phyloP scores from a whole-genome alignment of 2,113 vertebrate genomes.

The Plectropomus leopardus region DNA sequence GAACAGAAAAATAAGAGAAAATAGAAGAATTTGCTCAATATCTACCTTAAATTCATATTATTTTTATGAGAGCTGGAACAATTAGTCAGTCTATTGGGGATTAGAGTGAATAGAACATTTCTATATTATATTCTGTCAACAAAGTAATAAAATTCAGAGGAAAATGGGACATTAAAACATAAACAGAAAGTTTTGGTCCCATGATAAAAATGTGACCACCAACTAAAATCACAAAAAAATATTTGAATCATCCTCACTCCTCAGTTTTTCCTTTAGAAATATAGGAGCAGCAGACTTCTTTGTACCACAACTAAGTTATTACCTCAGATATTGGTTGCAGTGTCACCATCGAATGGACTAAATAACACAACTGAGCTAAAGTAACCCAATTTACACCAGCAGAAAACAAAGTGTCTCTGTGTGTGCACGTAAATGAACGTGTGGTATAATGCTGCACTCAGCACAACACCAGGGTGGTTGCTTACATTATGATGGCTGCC shows the following conservation, averaged over 20 bases:
- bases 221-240: neutral
- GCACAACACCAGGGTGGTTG: constrained; percentile 29
- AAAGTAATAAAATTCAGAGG: neutral
- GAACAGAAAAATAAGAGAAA: too few relatives aligned
- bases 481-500: constrained; percentile 47
- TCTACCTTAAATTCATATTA: neutral
- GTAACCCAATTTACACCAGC: constrained; percentile 39
- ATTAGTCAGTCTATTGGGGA: neutral
- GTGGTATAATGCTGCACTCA: constrained; percentile 17
- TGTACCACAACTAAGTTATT: too few relatives aligned
- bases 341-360: constrained; percentile 23
- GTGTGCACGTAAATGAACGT: neutral
- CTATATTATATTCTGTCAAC: neutral
- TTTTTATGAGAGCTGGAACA: neutral
- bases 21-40: too few relatives aligned
- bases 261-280: neutral
- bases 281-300: neutral
- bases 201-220: neutral
- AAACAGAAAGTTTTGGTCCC: neutral
- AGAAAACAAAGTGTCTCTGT: constrained; percentile 12
- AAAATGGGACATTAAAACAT: neutral
- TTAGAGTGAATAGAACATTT: neutral
- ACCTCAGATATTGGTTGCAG: neutral
- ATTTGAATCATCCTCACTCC: neutral
- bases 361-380: constrained; percentile 48